Conservation (phyloP, 2,888 invertebrate genomes). For the Tanytarsus gracilentus region DNA sequence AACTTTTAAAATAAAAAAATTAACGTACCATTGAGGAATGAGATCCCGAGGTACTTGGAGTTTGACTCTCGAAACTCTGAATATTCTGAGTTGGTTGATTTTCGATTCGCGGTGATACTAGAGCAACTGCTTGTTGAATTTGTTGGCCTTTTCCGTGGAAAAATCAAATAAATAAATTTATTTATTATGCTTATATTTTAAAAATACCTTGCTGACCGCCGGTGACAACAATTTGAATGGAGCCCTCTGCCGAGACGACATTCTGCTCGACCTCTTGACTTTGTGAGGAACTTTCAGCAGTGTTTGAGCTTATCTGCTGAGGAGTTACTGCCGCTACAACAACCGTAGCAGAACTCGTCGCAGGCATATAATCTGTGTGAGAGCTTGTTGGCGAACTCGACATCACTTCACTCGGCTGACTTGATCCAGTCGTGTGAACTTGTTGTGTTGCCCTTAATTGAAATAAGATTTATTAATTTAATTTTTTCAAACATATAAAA, state of each 20-base stretch:
- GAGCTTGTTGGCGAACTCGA: constrained; percentile 64
- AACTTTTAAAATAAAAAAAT: no score
- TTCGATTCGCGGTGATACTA: constrained; percentile 61
- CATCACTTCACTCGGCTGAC: constrained; percentile 43
- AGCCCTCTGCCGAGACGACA: background rate
- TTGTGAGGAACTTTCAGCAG: constrained; percentile 42
- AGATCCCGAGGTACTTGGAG: constrained; percentile 39
- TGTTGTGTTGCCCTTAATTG: no score
- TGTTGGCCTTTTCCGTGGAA: no score
- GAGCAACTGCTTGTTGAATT: constrained; percentile 56
- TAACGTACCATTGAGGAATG: no score
- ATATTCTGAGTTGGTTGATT: constrained; percentile 43
- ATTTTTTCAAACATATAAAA: constrained; percentile 53
- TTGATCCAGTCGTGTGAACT: constrained; percentile 30
- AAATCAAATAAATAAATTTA: no score
- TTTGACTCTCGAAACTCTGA: constrained; percentile 33
- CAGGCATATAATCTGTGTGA: constrained; percentile 77
- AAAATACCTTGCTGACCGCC: constrained; percentile 39
- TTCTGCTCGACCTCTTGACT: constrained; percentile 39
- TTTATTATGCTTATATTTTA: constrained; percentile 33
- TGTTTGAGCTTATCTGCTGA: constrained; percentile 36
- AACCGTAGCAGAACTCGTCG: constrained; percentile 59
- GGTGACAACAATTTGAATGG: constrained; percentile 34
- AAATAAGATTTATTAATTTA: no score
- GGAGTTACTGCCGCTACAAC: constrained; percentile 62